A percentile compares a stretch with the other conserved stretches of the same genome.
Evolutionary conservation across 2,888 invertebrate genomes (phyloP).

Genomic region (Bruchidius siliquastri): DNA sequence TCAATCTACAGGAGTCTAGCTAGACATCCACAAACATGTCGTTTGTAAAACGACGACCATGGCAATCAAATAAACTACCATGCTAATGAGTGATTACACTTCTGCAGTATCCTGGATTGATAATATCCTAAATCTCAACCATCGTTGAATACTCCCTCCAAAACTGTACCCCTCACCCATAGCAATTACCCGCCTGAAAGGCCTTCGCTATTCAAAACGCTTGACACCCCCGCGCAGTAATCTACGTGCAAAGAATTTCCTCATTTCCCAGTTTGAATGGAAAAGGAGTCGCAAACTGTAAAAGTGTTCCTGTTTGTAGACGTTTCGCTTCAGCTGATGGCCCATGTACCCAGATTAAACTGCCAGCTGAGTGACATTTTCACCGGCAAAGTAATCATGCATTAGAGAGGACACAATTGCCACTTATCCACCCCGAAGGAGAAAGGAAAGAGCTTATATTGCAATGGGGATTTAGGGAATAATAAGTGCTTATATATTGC

Average conservation of each 20-base stretch:
- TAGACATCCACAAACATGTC: too few species aligned
- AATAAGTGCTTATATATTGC: background rate
- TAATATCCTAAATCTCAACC: too few species aligned
- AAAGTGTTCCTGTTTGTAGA: slow-evolving; percentile 13
- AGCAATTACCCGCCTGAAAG: slow-evolving; percentile 15
- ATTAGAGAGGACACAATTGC: background rate
- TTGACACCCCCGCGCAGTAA: slow-evolving; percentile 8
- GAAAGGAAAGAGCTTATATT: background rate
- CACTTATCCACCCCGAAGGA: background rate
- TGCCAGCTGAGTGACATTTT: background rate
- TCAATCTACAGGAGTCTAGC: too few species aligned
- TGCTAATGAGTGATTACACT: too few species aligned
- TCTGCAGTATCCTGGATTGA: too few species aligned
- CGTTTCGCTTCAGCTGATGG: background rate
- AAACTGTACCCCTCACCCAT: background rate
- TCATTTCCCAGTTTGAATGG: slow-evolving; percentile 9
- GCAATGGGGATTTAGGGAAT: background rate
- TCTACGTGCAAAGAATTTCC: slow-evolving; percentile 13
- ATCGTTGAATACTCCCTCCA: background rate
- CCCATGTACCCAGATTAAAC: background rate
- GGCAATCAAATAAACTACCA: too few species aligned
- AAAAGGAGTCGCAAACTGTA: slow-evolving; percentile 9
- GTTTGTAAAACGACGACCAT: too few species aligned
- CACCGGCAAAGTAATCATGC: background rate
- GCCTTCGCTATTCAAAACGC: slow-evolving; percentile 2